Base-by-base conservation (phyloP, 1,140 invertebrate species). In the Battus philenor region DNA sequence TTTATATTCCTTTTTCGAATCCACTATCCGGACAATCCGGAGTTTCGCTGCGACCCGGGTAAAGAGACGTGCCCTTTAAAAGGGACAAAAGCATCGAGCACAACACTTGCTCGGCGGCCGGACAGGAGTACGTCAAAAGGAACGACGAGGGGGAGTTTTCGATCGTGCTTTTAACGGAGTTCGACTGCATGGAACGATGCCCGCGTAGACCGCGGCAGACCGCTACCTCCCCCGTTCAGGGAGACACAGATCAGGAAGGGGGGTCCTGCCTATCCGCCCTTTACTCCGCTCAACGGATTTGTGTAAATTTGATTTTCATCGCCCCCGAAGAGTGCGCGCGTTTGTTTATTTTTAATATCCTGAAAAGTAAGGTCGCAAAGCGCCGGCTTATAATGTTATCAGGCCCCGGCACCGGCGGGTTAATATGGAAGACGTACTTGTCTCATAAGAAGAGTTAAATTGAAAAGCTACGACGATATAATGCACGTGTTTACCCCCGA, bases 301-400 rank as follows among this genome's bases (percentile, higher is more conserved):
- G 44, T 54, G 54, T 47, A 65, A 60, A 65, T 58, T 65, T 61
- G 61, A 58, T 58, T 58, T 65, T 61, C 52, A 61, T 65, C 57
- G 55, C 39, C 33, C n/a, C 39, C 26, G 46, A 17, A 33, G 31
- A 44, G 38, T 27, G 47, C 47, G 50, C 41, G 17, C 39, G 41
- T 47, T n/a, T 58, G 49, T 59, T 59, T 50, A 47, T 54, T 47
- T 59, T 59, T 59, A 54, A 59, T 59, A 59, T 57, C 43, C 31
- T 26, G 45, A 34, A 32, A 47, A 30, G 45, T 48, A 18, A 32
- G 45, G 43, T 44, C 22, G 32, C 39, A 44, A 48, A 26, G 32
- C 27, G 7, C 13, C 11, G 32, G 29, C 36, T 34, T 22, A 30
- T 36, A 27, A 30, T 12, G 48, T 50, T 50, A 44, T 50, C 45